Base-by-base conservation (phyloP, 2,797 vertebrate genomes). In the Lepilemur septentrionalis region DNA sequence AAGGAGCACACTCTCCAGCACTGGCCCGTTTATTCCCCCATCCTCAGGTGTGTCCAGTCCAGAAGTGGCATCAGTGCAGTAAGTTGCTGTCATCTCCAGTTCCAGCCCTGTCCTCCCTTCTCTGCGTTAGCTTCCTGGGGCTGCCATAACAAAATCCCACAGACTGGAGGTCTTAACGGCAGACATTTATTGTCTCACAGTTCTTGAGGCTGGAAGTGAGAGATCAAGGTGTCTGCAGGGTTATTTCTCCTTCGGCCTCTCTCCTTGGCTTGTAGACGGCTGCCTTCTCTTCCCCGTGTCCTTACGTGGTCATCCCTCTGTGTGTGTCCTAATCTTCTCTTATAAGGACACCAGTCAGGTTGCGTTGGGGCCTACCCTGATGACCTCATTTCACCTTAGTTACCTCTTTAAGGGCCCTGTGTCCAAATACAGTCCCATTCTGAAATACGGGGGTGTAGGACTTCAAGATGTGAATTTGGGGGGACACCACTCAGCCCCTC, bases 141-240 rank as follows among this genome's bases (percentile, higher is more conserved):
- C 30, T 76, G 2, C 59, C 30, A 0, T 22, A 13, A 46, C 18
- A 41, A n/a, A 55, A 35, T 3, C 25, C 7, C 12, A 7, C 55
- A 35, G 70, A 5, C 46, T 14, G 15, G n/a, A 15, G 9, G 38
- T 43, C 32, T 17, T 22, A 20, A 18, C 50, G 18, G 17, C 12
- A 76, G 48, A 9, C 7, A 3, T n/a, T 11, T 30, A 8, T 30
- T 25, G 14, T 35, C 41, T 50, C 57, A 15, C 46, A 8, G 30
- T n/a, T 65, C 28, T 57, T 75, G 65, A 76, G 75, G 52, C 89
- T 15, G 63, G 46, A 48, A 55, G 84, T 63, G 12, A 17, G 38
- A 25, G 35, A 50, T 38, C 2, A 35, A 1, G 18, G 32, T n/a
- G 32, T 38, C 5, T 0, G 2, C 25, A 32, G 11, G 59, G 43